Percentiles rank a stretch among this genome's conserved stretches.
Evolutionary conservation across 1,140 invertebrate species (phyloP).

Genomic region (Dreissena rostriformis): DNA sequence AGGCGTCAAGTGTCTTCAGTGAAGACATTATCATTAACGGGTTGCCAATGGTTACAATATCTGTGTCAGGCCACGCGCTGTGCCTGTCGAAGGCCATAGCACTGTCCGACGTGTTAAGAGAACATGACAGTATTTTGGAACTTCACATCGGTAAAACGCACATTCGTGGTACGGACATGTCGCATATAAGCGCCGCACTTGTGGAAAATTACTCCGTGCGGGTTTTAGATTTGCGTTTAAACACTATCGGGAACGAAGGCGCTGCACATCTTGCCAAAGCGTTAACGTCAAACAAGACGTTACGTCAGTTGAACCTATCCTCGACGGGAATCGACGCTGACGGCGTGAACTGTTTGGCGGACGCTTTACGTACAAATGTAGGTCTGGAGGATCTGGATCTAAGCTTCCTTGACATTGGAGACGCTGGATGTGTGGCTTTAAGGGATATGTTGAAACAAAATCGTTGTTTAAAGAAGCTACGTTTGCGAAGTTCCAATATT

Average conservation of each 20-base stretch:
- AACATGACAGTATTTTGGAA: constrained; percentile 72
- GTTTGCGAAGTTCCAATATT: constrained; percentile 73
- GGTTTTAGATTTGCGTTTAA: constrained; percentile 76
- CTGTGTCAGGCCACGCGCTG: constrained; percentile 72
- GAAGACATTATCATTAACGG: constrained; percentile 58
- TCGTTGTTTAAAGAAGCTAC: constrained; percentile 69
- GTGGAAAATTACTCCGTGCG: constrained; percentile 60
- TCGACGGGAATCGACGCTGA: constrained; percentile 71
- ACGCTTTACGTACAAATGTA: constrained; percentile 67
- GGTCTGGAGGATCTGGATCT: constrained; percentile 73
- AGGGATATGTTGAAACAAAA: constrained; percentile 75
- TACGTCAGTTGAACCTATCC: constrained; percentile 75
- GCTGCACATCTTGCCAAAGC: constrained; percentile 66
- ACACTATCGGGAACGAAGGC: constrained; percentile 72
- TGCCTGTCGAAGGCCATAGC: constrained; percentile 64
- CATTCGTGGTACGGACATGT: constrained; percentile 69
- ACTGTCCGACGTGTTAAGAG: constrained; percentile 65
- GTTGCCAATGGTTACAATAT: constrained; percentile 72
- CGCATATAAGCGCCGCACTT: constrained; percentile 65
- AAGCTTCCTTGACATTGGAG: constrained; percentile 75
- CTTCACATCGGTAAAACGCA: constrained; percentile 75
- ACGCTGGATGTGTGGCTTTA: constrained; percentile 69
- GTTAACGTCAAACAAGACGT: constrained; percentile 66
- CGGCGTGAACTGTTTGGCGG: constrained; percentile 65
- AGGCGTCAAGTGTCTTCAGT: constrained; percentile 51